Percentiles rank a stretch among this genome's conserved stretches.
These are phyloP conservation scores for Thalpophila matura DNA, from an alignment of 2,888 invertebrate genomes.

Conservation along the genomic window DNA sequence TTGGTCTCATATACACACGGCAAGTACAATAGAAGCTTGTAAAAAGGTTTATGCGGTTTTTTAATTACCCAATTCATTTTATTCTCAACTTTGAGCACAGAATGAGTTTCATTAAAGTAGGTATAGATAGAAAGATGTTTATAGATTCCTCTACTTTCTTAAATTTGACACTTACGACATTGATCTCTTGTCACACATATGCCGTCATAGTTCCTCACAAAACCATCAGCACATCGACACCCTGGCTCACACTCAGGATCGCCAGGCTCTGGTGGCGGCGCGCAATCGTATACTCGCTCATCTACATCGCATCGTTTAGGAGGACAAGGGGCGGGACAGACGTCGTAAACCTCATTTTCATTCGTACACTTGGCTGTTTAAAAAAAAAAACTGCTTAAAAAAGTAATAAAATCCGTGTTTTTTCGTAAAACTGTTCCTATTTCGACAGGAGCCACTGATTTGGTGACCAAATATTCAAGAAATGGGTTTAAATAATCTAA, in stretches of 20 bases:
- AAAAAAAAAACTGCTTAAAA: background rate
- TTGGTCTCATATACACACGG: no score
- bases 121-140: no score
- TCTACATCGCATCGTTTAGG: slow-evolving; percentile 65
- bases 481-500: no score
- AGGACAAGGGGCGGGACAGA: slow-evolving; percentile 61
- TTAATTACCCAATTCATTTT: no score
- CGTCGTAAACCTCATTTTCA: slow-evolving; percentile 62
- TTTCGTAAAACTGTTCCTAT: no score
- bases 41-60: no score
- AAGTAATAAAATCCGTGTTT: background rate
- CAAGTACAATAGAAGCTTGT: no score
- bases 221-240: slow-evolving; percentile 70
- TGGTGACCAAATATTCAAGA: no score
- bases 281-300: slow-evolving; percentile 57
- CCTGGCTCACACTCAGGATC: slow-evolving; percentile 63
- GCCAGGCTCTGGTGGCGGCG: slow-evolving; percentile 63
- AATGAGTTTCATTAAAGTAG: no score
- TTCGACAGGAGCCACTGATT: no score
- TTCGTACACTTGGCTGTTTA: slow-evolving; percentile 52
- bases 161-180: slow-evolving; percentile 65
- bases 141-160: no score
- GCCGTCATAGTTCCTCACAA: slow-evolving; percentile 54
- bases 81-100: no score
- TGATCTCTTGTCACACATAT: slow-evolving; percentile 60